Evolutionary conservation across 2,888 invertebrate genomes (phyloP), one percentile per base, ranked within the genome.

Genomic region (Linhomoeus sp.): DNA sequence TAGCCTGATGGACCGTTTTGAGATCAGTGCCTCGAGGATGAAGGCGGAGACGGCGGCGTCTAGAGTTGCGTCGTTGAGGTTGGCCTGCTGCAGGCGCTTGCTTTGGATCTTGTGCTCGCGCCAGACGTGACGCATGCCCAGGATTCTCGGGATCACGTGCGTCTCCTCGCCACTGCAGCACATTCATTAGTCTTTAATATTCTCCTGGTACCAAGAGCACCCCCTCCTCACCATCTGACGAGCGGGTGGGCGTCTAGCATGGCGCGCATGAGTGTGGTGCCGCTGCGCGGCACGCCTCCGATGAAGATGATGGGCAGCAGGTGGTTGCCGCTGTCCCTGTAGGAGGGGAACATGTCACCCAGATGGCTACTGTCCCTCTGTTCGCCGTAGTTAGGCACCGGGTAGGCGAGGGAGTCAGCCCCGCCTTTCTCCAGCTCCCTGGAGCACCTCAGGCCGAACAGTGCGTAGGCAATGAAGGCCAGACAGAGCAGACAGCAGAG

Each of bases 171-270:
- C 90, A 69, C 90, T 43, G 35, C 17, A 43, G 24, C 15, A 5
- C 17, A 5, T 3, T 7, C 25, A 5, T n/a, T 5, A 12, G 9
- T 43, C 29, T n/a, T n/a, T n/a, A n/a, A n/a, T n/a, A n/a, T n/a
- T n/a, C n/a, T n/a, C n/a, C n/a, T n/a, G n/a, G n/a, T n/a, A n/a
- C n/a, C n/a, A n/a, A n/a, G n/a, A n/a, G n/a, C n/a, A n/a, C n/a
- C n/a, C n/a, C n/a, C n/a, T n/a, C n/a, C 49, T 36, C 25, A 55
- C 55, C 55, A 56, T 43, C 56, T 78, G 63, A 94, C 82, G 63
- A 83, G 82, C 19, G 87, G 85, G 75, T 94, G 92, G 52, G 92
- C 90, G 71, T 97, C 92, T 60, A 97, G 73, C 85, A 94, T 87
- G 53, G 88, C 90, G 61, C 92, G 76, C 81, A 90, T 86, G 56